Base-by-base conservation (phyloP, 2,113 vertebrate genomes). In the Trinectes maculatus region DNA sequence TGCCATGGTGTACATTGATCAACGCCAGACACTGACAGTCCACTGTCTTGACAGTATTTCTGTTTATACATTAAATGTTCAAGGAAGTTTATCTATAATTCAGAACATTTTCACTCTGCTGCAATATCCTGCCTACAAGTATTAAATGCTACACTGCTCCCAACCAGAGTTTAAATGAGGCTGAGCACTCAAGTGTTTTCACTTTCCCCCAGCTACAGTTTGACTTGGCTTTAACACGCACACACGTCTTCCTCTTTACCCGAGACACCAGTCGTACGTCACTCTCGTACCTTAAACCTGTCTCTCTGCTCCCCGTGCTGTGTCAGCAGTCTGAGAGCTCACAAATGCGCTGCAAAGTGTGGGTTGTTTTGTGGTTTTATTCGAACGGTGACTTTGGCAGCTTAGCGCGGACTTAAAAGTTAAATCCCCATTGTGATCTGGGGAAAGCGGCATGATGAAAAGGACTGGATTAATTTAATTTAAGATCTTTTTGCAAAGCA, bases 231-330 rank as follows among this genome's bases (percentile, higher is more conserved):
- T n/a, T 64, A 33, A 62, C 68, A 68, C 65, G 48, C 54, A 64
- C 64, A 42, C 71, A 79, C 60, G 54, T 21, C 49, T 53, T 36
- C n/a, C n/a, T 39, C 40, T 46, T 46, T 36, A 46, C 49, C 29
- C 13, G 1, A 0, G 21, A 63, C 26, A 63, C 63, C 47, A 52
- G 25, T 49, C 55, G 3, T 15, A 3, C 64, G 80, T 84, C 72
- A 56, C 26, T 67, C 16, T 54, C 36, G 54, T 43, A 33, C 19
- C 25, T 26, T 10, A 43, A 65, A 13, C 67, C 64, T 24, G 16
- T 83, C 61, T 55, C 21, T 9, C 43, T 53, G 10, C 15, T 36
- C 55, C 42, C 31, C 18, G 22, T n/a, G 8, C 28, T 49, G 56
- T 64, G 18, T 5, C 21, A 28, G 25, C 28, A 18, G 10, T 37